Base-by-base conservation (phyloP, 2,113 vertebrate genomes). In the Gambusia affinis region DNA sequence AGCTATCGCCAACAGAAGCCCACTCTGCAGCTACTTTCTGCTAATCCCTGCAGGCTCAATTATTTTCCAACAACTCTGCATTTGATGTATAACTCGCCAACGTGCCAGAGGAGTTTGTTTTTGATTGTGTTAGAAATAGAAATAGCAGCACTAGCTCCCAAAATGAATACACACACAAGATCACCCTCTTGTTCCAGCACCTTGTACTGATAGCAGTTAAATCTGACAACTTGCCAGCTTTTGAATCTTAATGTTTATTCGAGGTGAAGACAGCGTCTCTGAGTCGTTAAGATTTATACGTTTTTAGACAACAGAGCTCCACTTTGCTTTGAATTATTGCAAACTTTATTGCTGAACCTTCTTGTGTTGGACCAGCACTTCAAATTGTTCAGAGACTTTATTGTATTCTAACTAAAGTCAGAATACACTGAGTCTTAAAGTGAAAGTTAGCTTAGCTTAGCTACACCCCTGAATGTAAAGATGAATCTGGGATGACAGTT, bases 31-130 rank as follows among this genome's bases (percentile, higher is more conserved):
- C 60, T 63, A 24, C 67, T 72, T 75, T 62, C 64, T 57, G 66
- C 70, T 69, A 75, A 81, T 89, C 85, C 85, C 87, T 82, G 72
- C 85, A 80, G 87, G 79, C 87, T 87, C 77, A 86, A 84, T 89
- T 86, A 90, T 87, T 81, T 86, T 81, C 60, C 31, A 65, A 66
- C 71, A 75, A 75, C 77, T 35, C 70, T 24, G 68, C n/a, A 60
- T 87, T 81, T 91, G 83, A 87, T 78, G 78, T 82, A 61, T 31
- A 80, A 82, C 67, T 85, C 75, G 8, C 80, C 68, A 42, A 57
- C 30, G 67, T 82, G 78, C 77, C 75, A 75, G 71, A 79, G 73
- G 85, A 63, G 60, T 70, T 62, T 75, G 65, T 70, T 85, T 85
- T 72, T 78, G 72, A 81, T 72, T 82, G 78, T 64, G 74, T 70